Percentiles rank a stretch among this genome's conserved stretches.
These are phyloP conservation scores for Lepidocyrtinus sp. DNA, from an alignment of 2,888 invertebrate species.

Conservation along the genomic window DNA sequence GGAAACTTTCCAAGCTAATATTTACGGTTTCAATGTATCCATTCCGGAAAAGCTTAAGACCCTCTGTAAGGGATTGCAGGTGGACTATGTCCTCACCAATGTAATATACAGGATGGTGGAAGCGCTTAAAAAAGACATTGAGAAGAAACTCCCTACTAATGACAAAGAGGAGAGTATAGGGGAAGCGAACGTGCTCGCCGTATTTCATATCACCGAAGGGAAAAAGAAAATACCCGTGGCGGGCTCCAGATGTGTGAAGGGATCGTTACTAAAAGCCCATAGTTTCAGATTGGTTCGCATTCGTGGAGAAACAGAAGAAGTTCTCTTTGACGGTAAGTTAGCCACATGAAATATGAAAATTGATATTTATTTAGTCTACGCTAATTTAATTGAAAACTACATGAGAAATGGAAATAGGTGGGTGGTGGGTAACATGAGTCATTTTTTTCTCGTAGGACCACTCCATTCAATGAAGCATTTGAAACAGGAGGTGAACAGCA, in stretches of 20 bases:
- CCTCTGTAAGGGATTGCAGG: slow-evolving; percentile 75
- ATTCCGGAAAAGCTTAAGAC: slow-evolving; percentile 73
- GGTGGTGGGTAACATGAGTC: background rate
- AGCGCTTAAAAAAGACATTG: slow-evolving; percentile 87
- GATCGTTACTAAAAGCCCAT: slow-evolving; percentile 80
- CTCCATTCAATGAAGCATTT: slow-evolving; percentile 89
- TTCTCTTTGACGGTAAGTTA: slow-evolving; percentile 82
- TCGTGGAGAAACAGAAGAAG: too few relatives aligned
- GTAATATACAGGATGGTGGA: slow-evolving; percentile 96
- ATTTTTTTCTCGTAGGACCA: slow-evolving; percentile 74
- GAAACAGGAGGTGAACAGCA: slow-evolving; percentile 87
- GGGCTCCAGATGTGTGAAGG: slow-evolving; percentile 88
- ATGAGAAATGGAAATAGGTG: too few relatives aligned
- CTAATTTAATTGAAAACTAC: too few relatives aligned
- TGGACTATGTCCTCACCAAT: slow-evolving; percentile 82
- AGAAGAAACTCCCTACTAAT: slow-evolving; percentile 79
- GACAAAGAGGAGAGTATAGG: slow-evolving; percentile 87
- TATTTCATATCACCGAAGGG: slow-evolving; percentile 86
- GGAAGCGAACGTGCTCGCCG: slow-evolving; percentile 87
- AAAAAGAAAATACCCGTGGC: slow-evolving; percentile 88
- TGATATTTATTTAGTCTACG: background rate
- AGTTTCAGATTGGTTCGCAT: slow-evolving; percentile 78
- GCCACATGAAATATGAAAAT: too few relatives aligned
- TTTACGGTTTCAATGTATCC: slow-evolving; percentile 91
- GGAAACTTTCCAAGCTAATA: slow-evolving; percentile 81